A percentile compares a stretch with the other conserved stretches of the same genome.
phyloP scores from a whole-genome alignment of 2,888 invertebrate genomes.

The Mechanitis messenoides region DNA sequence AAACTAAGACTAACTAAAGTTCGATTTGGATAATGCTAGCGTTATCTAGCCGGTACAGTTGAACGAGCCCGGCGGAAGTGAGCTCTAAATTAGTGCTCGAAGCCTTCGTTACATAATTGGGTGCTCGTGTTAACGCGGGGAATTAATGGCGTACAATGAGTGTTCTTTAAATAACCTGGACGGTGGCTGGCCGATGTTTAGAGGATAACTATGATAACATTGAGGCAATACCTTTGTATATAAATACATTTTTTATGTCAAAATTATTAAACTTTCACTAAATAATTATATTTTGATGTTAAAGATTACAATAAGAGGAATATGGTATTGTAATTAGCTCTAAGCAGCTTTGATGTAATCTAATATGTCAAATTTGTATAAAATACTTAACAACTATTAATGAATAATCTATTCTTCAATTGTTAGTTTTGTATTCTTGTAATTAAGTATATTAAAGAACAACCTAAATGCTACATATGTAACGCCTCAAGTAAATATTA shows the following conservation, averaged over 20 bases:
- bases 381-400: no score
- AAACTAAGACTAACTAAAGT: conserved; percentile 17
- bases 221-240: no score
- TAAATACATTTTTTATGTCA: no score
- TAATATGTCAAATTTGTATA: no score
- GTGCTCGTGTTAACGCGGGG: conserved; percentile 21
- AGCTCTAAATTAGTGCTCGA: conserved; percentile 36
- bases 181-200: no score
- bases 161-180: conserved; percentile 11
- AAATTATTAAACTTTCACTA: no score
- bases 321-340: no score
- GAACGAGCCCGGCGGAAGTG: conserved; percentile 39
- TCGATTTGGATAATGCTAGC: conserved; percentile 30
- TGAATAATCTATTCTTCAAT: background rate
- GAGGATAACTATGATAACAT: no score
- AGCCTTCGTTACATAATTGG: conserved; percentile 27
- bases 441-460: conserved; percentile 3
- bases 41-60: conserved; percentile 40
- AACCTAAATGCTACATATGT: conserved; percentile 16
- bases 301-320: no score
- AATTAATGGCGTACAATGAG: conserved; percentile 21
- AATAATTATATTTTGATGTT: no score
- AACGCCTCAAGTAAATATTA: conserved; percentile 21
- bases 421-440: background rate
- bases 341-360: no score